Base-by-base conservation (phyloP, 1,140 invertebrate genomes). In the Bactericera cockerelli region DNA sequence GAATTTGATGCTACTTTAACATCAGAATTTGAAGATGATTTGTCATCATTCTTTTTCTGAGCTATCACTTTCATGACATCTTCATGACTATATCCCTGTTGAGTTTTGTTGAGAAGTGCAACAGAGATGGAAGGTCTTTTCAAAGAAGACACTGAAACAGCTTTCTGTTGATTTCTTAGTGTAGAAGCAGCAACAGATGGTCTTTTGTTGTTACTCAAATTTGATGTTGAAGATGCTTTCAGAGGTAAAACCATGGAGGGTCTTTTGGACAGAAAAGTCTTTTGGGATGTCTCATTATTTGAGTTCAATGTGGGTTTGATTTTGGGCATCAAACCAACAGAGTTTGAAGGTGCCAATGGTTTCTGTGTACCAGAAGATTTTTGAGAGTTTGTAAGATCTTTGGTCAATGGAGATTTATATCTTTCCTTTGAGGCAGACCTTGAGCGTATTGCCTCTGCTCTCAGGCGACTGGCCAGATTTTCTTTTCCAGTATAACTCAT, bases 331-430 rank as follows among this genome's bases (percentile, higher is more conserved):
- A 49, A 49, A 49, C 19, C 42, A 10, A 16, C 4, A 49, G 42
- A 4, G 19, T 49, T 10, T 36, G 33, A 36, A 36, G 33, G 10
- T 11, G 33, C 10, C 16, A 16, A 36, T 36, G 33, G 13, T 31
- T 31, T 31, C 4, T 31, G 28, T 31, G 4, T 31, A 6, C 8
- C 42, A 6, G 42, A 6, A 19, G 22, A 16, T 49, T n/a, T 49
- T n/a, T 49, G 42, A 49, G 42, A 49, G 22, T 49, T 49, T 4
- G 42, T 49, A 49, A 49, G 42, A 22, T 49, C 42, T 49, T 8
- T 49, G 3, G 42, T 10, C 19, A 49, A n/a, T 8, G 42, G 42
- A 4, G 19, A 6, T 10, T 49, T n/a, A 22, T 10, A 49, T 22
- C 42, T 16, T 16, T 49, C 42, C 19, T 49, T 49, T 6, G 42